Evolutionary conservation across 2,113 vertebrate species (phyloP).

Genomic region (Mirza zaza): DNA sequence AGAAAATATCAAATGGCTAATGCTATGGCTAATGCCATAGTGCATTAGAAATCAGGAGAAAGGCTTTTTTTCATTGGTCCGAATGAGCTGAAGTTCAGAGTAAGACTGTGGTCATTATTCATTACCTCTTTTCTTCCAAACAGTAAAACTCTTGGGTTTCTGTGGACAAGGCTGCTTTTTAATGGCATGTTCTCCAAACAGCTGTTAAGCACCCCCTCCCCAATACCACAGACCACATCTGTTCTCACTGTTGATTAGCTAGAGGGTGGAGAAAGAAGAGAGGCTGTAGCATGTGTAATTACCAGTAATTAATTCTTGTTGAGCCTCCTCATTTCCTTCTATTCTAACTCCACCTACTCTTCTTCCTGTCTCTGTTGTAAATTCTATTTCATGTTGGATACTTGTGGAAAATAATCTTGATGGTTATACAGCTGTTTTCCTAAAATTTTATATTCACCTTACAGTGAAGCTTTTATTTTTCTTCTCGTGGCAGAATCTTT

Average conservation of each 20-base stretch:
- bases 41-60: conserved; percentile 54
- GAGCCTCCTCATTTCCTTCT: conserved; percentile 81
- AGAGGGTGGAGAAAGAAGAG: conserved; percentile 79
- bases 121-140: conserved; percentile 73
- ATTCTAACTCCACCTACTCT: conserved; percentile 80
- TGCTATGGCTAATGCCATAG: not conserved
- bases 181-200: conserved; percentile 79
- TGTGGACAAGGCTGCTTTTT: conserved; percentile 79
- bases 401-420: conserved; percentile 74
- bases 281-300: conserved; percentile 81
- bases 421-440: conserved; percentile 76
- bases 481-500: conserved; percentile 53
- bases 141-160: conserved; percentile 70
- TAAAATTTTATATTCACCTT: conserved; percentile 75
- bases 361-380: conserved; percentile 80
- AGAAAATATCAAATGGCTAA: conserved; percentile 48
- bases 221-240: conserved; percentile 79
- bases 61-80: not conserved
- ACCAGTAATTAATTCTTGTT: conserved; percentile 82
- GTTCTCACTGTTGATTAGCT: conserved; percentile 81
- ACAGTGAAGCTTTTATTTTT: conserved; percentile 58
- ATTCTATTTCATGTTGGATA: conserved; percentile 74
- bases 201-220: conserved; percentile 74
- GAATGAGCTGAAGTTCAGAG: conserved; percentile 63
- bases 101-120: conserved; percentile 66